These are phyloP conservation scores for Corythaixoides concolor DNA, from an alignment of 2,113 vertebrate genomes.

Conservation along the genomic window DNA sequence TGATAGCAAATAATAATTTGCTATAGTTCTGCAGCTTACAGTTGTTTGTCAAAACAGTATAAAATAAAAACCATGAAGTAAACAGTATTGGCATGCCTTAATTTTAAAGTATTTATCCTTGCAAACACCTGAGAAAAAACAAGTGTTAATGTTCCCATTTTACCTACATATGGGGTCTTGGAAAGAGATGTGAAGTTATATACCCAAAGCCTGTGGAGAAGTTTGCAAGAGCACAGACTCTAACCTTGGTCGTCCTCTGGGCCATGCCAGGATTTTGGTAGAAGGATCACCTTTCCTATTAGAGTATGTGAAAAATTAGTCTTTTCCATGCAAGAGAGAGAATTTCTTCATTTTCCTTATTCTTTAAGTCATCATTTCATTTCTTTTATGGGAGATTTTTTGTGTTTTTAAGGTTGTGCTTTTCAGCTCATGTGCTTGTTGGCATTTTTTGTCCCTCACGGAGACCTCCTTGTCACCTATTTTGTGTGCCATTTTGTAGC, in stretches of 20 bases:
- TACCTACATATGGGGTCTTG: background rate
- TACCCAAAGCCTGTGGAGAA: background rate
- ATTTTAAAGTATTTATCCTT: background rate
- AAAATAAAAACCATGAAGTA: background rate
- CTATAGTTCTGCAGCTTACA: background rate
- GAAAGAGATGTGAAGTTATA: background rate
- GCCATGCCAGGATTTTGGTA: background rate
- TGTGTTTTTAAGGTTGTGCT: background rate
- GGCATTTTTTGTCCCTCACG: background rate
- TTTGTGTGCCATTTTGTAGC: background rate
- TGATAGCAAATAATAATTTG: background rate
- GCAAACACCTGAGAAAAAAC: background rate
- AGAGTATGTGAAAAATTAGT: background rate
- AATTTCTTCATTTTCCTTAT: background rate
- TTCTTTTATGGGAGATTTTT: background rate
- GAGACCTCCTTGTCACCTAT: background rate
- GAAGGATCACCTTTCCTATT: background rate
- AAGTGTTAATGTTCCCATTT: background rate
- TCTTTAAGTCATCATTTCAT: background rate
- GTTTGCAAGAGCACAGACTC: background rate
- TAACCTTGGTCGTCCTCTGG: background rate
- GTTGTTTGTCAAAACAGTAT: background rate
- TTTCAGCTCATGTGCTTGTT: background rate
- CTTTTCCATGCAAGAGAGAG: background rate
- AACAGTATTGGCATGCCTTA: background rate